Evolutionary conservation across 2,113 vertebrate species (phyloP).

Genomic region (Cyanoliseus patagonus): DNA sequence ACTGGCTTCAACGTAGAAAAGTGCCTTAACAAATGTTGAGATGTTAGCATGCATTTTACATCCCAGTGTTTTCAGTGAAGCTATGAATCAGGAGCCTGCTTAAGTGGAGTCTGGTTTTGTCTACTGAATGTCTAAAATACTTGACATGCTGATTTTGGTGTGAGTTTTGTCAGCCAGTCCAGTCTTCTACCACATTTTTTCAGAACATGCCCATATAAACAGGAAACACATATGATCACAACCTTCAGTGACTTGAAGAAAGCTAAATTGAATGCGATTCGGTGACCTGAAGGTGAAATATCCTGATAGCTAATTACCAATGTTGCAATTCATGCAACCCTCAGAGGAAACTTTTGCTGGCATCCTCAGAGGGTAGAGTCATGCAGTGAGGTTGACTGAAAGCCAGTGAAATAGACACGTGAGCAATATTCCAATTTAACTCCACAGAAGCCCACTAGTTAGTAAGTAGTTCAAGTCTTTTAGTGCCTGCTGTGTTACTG

Average conservation of each 20-base stretch:
- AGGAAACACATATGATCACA: neutral
- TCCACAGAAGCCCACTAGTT: neutral
- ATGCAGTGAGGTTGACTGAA: neutral
- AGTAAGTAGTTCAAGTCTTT: constrained; percentile 35
- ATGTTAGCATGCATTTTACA: neutral
- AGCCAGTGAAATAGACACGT: neutral
- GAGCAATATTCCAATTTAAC: constrained; percentile 19
- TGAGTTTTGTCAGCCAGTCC: neutral
- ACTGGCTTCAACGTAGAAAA: neutral
- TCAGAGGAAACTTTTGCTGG: neutral
- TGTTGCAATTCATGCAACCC: neutral
- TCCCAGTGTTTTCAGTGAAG: neutral
- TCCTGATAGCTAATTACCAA: neutral
- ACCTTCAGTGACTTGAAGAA: neutral
- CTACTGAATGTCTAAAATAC: neutral
- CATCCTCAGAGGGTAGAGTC: neutral
- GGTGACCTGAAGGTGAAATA: neutral
- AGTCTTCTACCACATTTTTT: neutral
- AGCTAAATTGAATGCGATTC: neutral
- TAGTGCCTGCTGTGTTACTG: constrained; percentile 34
- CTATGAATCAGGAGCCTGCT: neutral
- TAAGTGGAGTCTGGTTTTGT: neutral
- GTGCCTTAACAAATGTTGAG: neutral
- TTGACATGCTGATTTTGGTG: neutral
- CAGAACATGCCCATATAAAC: neutral